phyloP scores from a whole-genome alignment of 2,888 invertebrate species.

The Aspidiotus rigidus region DNA sequence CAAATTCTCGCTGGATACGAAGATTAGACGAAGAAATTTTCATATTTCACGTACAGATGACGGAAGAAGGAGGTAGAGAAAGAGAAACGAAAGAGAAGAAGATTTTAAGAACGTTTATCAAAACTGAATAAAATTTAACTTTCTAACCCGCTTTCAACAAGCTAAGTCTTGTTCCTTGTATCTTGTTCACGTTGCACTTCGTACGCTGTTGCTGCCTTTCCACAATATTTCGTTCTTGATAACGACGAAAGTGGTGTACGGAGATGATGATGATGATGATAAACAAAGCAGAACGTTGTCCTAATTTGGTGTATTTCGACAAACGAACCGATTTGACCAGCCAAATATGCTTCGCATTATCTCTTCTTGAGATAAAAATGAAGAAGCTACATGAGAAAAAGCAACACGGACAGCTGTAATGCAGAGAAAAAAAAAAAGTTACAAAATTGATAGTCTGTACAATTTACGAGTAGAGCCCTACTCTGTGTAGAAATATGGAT shows the following conservation, averaged over 20 bases:
- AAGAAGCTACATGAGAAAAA: too few species aligned
- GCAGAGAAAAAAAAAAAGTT: too few species aligned
- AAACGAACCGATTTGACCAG: too few species aligned
- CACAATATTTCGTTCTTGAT: not conserved
- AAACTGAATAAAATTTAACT: constrained; percentile 22
- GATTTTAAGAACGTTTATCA: not conserved
- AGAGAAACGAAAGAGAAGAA: not conserved
- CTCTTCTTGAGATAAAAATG: too few species aligned
- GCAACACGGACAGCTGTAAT: too few species aligned
- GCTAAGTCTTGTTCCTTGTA: constrained; percentile 27
- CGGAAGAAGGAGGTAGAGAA: not conserved
- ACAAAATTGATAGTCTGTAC: too few species aligned
- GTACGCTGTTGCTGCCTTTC: constrained; percentile 28
- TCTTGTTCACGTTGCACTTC: constrained; percentile 33
- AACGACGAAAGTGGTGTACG: not conserved
- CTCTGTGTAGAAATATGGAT: too few species aligned
- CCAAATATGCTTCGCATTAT: too few species aligned
- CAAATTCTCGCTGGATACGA: too few species aligned
- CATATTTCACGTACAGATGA: not conserved
- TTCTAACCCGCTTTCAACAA: constrained; percentile 33
- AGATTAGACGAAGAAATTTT: not conserved
- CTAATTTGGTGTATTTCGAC: constrained; percentile 2
- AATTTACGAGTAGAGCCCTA: too few species aligned
- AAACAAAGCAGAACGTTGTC: not conserved
- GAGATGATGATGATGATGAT: not conserved